Evolutionary conservation across 2,888 invertebrate genomes (phyloP).

Genomic region (Ichneumoninae sp.): DNA sequence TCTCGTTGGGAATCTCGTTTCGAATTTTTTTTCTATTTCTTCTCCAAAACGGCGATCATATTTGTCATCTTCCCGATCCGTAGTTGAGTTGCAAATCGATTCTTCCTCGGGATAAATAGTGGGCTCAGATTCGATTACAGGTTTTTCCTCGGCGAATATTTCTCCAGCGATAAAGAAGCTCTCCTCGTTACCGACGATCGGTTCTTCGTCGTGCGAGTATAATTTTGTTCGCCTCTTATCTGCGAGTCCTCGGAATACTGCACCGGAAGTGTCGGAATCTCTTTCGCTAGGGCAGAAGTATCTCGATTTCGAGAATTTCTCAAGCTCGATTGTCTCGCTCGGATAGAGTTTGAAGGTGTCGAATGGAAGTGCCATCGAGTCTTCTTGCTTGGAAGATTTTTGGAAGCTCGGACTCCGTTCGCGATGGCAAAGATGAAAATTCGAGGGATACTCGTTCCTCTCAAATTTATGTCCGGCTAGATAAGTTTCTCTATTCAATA

Average conservation of each 20-base stretch:
- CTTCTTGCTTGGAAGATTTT: not conserved
- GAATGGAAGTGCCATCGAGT: not conserved
- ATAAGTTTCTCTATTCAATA: not conserved
- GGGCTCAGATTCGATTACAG: slow-evolving; percentile 44
- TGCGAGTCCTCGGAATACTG: not conserved
- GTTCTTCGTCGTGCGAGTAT: not conserved
- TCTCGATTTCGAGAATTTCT: not conserved
- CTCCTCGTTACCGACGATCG: slow-evolving; percentile 3
- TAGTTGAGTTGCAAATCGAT: slow-evolving; percentile 36
- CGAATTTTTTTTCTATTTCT: not conserved
- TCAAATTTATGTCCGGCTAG: not conserved
- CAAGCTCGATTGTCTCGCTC: not conserved
- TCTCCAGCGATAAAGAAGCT: slow-evolving; percentile 26
- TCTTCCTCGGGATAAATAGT: slow-evolving; percentile 58
- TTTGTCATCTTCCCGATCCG: slow-evolving; percentile 24
- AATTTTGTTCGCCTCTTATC: not conserved
- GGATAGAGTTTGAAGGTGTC: slow-evolving; percentile 57
- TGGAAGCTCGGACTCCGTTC: not conserved
- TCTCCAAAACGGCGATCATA: not conserved
- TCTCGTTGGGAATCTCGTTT: slow-evolving; percentile 20
- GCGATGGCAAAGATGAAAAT: not conserved
- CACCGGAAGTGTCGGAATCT: slow-evolving; percentile 37
- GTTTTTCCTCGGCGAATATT: not conserved
- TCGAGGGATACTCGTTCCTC: slow-evolving; percentile 5
- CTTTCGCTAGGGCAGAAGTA: slow-evolving; percentile 12